Evolutionary conservation across 2,888 invertebrate genomes (phyloP), one percentile per base, ranked within the genome.

Genomic region (Drosophila cyrtoloma): DNA sequence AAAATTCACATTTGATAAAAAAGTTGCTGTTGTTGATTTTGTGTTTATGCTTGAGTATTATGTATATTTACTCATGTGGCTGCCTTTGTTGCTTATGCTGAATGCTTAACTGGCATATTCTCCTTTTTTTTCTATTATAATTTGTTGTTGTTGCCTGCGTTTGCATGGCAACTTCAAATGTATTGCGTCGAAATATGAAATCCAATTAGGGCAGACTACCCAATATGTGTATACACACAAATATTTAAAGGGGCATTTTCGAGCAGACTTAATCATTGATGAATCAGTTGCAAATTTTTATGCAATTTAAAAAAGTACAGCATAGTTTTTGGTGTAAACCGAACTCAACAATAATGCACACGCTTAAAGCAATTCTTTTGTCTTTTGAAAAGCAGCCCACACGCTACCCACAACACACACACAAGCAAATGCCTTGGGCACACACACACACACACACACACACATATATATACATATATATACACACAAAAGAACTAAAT

Each of bases 161-260:
- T 88, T 72, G 57, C 86, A 86, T 86, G 81, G 86, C 87, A 86
- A 86, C 86, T 89, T 44, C 42, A 63, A 53, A 63, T 47, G 51
- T 56, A 71, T 57, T 69, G 56, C 32, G 63, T 32, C 70, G 44
- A 72, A 70, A 73, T 71, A 67, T 61, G 30, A 78, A 86, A 86
- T 82, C 87, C 85, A 86, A 86, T 89, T 86, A 89, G 68, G 52
- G 61, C 44, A 30, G 61, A 42, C 57, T 55, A 32, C 33, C 37
- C n/a, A 47, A 71, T 42, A 19, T 37, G 57, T 9, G 14, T 30
- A 39, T 19, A n/a, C 1, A 7, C 6, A 37, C 10, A 12, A 14
- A 42, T 42, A 68, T 51, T 19, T 28, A 30, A 52, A 44, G 7
- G 10, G 12, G 0, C 28, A 32, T 37, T 14, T 37, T 4, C 2